phyloP scores from a whole-genome alignment of 2,797 vertebrate species.

The Scolopax rusticola region DNA sequence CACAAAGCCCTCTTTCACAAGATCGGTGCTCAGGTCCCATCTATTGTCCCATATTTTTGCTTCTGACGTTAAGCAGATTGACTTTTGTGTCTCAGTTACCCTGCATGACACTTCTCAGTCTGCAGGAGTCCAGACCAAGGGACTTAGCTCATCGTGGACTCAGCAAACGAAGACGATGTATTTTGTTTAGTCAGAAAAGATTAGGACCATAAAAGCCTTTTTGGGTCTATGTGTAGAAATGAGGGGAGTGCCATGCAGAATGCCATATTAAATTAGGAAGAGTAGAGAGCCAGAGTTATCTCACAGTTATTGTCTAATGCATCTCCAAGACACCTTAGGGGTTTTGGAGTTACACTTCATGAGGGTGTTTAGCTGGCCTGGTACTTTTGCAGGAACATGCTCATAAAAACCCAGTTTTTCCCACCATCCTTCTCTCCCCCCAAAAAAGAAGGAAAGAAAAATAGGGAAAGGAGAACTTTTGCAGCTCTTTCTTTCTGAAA shows the following conservation, averaged over 20 bases:
- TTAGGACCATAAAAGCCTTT: neutral
- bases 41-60: neutral
- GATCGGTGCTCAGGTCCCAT: neutral
- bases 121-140: neutral
- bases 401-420: neutral
- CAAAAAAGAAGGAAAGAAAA: neutral
- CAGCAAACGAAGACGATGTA: accelerated
- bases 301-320: neutral
- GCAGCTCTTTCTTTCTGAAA: neutral
- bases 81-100: neutral
- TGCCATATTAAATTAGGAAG: neutral
- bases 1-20: neutral
- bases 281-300: neutral
- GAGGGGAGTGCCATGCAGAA: neutral
- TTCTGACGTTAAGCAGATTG: neutral
- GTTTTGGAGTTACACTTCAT: neutral
- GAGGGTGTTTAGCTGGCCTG: neutral
- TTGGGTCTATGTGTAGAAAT: neutral
- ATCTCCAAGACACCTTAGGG: neutral
- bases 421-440: accelerated
- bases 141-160: neutral
- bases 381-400: neutral
- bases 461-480: neutral
- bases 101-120: neutral
- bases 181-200: neutral